These are phyloP conservation scores for Halocynthia roretzi DNA, from an alignment of 23 tunicate species.

Conservation along the genomic window DNA sequence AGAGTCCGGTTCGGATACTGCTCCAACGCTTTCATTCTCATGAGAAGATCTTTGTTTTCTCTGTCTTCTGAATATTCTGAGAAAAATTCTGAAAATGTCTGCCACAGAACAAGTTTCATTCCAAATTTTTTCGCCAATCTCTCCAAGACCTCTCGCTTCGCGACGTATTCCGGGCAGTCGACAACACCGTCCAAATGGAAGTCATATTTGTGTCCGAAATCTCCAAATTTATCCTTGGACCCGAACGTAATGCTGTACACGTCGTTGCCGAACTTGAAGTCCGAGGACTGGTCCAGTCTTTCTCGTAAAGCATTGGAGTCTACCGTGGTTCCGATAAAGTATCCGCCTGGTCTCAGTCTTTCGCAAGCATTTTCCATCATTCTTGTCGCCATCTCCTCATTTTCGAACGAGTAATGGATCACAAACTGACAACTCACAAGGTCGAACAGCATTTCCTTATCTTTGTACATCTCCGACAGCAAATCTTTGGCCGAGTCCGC, in stretches of 20 bases:
- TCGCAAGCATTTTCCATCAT: constrained; percentile 78
- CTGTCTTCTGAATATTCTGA: constrained; percentile 32
- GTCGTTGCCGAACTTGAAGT: constrained; percentile 50
- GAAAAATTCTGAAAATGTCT: constrained; percentile 74
- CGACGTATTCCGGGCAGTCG: constrained; percentile 86
- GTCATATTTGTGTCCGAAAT: constrained; percentile 74
- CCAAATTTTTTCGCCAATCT: constrained; percentile 40
- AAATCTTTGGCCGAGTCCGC: constrained; percentile 35
- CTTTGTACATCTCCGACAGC: background rate
- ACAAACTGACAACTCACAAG: constrained; percentile 84
- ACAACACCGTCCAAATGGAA: constrained; percentile 81
- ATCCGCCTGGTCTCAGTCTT: constrained; percentile 58
- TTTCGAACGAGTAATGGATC: constrained; percentile 86
- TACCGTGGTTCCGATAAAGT: constrained; percentile 85
- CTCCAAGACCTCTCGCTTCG: constrained; percentile 40
- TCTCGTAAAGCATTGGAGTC: constrained; percentile 48
- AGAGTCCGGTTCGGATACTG: constrained; percentile 3
- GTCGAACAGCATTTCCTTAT: constrained; percentile 31
- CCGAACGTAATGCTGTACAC: constrained; percentile 72
- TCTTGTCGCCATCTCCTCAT: constrained; percentile 67
- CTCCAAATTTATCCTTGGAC: constrained; percentile 47
- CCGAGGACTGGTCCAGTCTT: constrained; percentile 11
- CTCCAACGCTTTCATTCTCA: constrained; percentile 77
- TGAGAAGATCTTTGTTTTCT: constrained; percentile 53
- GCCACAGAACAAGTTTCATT: constrained; percentile 83